A percentile compares a stretch with the other conserved stretches of the same genome.
Evolutionary conservation across 2,888 invertebrate genomes (phyloP).

Genomic region (Oscheius sp.): DNA sequence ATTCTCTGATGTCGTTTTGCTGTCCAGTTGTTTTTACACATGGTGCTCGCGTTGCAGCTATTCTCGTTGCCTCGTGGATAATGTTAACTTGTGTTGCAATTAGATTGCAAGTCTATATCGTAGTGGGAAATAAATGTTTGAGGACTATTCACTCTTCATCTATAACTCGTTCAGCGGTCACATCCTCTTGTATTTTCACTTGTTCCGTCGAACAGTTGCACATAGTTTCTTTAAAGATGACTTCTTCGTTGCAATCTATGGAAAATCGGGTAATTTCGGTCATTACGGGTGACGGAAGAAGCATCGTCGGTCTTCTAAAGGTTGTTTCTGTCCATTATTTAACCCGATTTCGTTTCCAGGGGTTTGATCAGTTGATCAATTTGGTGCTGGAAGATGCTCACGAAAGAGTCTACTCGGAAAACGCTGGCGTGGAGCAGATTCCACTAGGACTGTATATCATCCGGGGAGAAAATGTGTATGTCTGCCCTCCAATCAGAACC

Average conservation of each 20-base stretch:
- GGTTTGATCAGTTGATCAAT: conserved; percentile 99
- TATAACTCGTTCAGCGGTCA: neutral
- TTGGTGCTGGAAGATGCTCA: conserved; percentile 96
- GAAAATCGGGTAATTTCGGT: conserved; percentile 80
- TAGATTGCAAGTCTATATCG: conserved; percentile 18
- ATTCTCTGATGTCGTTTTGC: conserved; percentile 31
- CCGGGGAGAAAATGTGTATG: conserved; percentile 93
- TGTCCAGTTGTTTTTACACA: conserved; percentile 31
- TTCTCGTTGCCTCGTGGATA: conserved; percentile 30
- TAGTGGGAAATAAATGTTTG: conserved; percentile 54
- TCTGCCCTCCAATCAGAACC: neutral
- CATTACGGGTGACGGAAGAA: conserved; percentile 93
- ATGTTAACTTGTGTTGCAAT: conserved; percentile 28
- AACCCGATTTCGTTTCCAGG: conserved; percentile 74
- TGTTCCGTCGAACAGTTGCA: neutral
- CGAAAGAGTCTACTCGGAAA: conserved; percentile 90
- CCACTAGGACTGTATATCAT: conserved; percentile 96
- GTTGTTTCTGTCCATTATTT: conserved; percentile 29
- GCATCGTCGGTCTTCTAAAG: conserved; percentile 94
- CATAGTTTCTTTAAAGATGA: conserved; percentile 50
- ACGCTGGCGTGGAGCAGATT: conserved; percentile 90
- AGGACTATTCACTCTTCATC: conserved; percentile 38
- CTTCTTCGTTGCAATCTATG: conserved; percentile 65
- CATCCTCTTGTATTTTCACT: neutral
- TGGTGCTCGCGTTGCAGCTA: conserved; percentile 31